Evolutionary conservation across 2,113 vertebrate genomes (phyloP).

Genomic region (Sylvia atricapilla): DNA sequence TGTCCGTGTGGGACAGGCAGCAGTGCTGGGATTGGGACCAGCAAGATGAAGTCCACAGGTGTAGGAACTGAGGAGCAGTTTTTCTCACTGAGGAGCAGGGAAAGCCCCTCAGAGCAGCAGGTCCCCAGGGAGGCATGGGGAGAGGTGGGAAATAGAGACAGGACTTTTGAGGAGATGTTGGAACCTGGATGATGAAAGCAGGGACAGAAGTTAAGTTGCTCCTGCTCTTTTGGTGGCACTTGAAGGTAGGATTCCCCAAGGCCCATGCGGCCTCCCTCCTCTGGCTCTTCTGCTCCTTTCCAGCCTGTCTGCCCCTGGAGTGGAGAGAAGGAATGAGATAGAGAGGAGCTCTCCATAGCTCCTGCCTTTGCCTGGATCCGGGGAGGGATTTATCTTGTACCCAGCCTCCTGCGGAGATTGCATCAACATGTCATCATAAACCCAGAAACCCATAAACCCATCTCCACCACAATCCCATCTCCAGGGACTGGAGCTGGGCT

Average conservation of each 20-base stretch:
- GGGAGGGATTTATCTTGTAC: constrained; percentile 5
- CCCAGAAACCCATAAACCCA: constrained; percentile 33
- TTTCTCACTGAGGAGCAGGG: not conserved
- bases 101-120: not conserved
- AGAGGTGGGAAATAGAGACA: not conserved
- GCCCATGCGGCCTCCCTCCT: accelerated
- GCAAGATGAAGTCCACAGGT: not conserved
- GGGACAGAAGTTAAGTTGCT: not conserved
- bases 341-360: not conserved
- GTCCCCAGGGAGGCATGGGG: not conserved
- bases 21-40: not conserved
- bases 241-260: not conserved
- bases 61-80: not conserved
- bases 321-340: not conserved
- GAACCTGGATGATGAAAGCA: not conserved
- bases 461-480: not conserved
- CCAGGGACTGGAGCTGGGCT: not conserved
- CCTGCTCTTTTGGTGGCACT: not conserved
- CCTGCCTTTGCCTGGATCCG: accelerated
- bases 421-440: not conserved
- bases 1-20: not conserved
- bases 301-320: not conserved
- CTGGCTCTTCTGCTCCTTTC: not conserved
- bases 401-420: not conserved
- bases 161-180: not conserved